Percentiles rank a stretch among this genome's conserved stretches.
These are phyloP conservation scores for Metallyticus violacea DNA, from an alignment of 2,888 invertebrate species.

Conservation along the genomic window DNA sequence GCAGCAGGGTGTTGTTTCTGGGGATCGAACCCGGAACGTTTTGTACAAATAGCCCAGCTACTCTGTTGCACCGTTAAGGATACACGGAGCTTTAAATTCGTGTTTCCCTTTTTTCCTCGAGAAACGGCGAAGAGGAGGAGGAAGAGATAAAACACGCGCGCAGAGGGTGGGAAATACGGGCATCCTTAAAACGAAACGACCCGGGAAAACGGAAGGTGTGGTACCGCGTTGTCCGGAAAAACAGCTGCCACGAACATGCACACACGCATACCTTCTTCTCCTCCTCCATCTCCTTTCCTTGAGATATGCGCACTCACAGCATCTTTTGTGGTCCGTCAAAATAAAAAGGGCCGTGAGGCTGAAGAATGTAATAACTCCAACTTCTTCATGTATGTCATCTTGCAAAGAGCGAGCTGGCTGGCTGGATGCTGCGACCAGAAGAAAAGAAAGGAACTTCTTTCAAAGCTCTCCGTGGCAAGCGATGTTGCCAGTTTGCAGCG, in stretches of 20 bases:
- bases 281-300: too few relatives aligned
- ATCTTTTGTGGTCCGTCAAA: background rate
- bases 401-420: background rate
- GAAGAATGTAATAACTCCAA: background rate
- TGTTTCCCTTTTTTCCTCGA: too few relatives aligned
- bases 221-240: too few relatives aligned
- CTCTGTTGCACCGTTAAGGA: background rate
- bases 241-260: background rate
- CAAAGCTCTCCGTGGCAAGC: background rate
- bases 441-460: background rate
- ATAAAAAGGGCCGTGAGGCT: background rate
- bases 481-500: background rate
- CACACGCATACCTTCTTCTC: too few relatives aligned
- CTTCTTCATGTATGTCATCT: background rate
- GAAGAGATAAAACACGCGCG: background rate
- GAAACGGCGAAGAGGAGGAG: background rate
- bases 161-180: background rate
- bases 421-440: background rate
- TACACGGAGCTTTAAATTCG: background rate
- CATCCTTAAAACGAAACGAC: background rate
- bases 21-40: background rate
- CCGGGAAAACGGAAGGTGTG: background rate
- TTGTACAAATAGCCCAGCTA: too few relatives aligned
- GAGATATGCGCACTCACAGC: background rate
- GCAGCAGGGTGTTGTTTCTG: too few relatives aligned